Evolutionary conservation across 2,797 vertebrate genomes (phyloP).

Genomic region (Pitangus sulphuratus): DNA sequence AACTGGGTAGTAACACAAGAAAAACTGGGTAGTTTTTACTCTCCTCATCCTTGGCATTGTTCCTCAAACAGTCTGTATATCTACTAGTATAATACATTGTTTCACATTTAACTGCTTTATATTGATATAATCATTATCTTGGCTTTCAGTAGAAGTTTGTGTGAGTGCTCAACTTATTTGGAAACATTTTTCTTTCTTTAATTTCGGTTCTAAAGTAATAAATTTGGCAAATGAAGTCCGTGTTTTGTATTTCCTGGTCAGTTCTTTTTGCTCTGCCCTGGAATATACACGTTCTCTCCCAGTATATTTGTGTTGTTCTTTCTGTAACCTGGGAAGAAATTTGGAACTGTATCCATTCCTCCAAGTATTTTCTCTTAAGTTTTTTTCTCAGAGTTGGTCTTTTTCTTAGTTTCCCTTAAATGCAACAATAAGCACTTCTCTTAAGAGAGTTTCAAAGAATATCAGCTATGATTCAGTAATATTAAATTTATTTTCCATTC

Average conservation of each 20-base stretch:
- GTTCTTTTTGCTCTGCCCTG: not conserved
- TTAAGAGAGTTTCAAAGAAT: not conserved
- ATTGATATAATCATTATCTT: not conserved
- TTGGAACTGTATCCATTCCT: not conserved
- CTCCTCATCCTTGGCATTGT: not conserved
- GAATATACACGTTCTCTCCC: fast-evolving
- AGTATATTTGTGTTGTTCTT: not conserved
- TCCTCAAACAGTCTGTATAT: not conserved
- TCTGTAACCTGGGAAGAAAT: not conserved
- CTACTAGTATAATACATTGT: not conserved
- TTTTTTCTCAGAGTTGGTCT: not conserved
- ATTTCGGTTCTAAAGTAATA: not conserved
- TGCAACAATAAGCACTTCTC: not conserved
- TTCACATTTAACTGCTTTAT: not conserved
- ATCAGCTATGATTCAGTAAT: not conserved
- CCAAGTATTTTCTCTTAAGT: not conserved
- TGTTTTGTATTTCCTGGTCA: not conserved
- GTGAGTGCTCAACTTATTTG: not conserved
- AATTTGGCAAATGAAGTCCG: not conserved
- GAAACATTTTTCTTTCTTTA: not conserved
- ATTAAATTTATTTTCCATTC: not conserved
- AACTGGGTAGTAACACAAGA: not conserved
- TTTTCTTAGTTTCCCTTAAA: not conserved
- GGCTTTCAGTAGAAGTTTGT: not conserved
- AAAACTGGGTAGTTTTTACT: not conserved